Base-by-base conservation (phyloP, 2,797 vertebrate species). In the Botia almorhae region DNA sequence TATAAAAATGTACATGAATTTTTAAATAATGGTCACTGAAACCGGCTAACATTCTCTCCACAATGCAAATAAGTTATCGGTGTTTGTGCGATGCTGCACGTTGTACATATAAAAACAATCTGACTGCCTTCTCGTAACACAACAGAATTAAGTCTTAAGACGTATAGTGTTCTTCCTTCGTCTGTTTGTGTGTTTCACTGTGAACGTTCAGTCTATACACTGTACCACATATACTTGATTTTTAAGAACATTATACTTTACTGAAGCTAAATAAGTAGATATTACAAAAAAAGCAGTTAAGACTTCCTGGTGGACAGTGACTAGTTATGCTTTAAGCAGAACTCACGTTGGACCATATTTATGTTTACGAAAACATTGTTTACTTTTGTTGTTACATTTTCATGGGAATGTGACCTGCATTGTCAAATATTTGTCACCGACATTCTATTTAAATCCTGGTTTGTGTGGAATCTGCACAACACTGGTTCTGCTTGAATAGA, bases 81-180 rank as follows among this genome's bases (percentile, higher is more conserved):
- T 81, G 23, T 46, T 46, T 79, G 58, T 63, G 26, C 71, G 58
- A 55, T 60, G 78, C 68, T 58, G 69, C 81, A 81, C 51, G 21
- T 55, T 75, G 64, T 26, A 74, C 60, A 61, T 82, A 77, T 63
- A 70, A 29, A n/a, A 78, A 69, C 72, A 48, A 67, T 68, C 76
- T 76, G 70, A 76, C 85, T 81, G 76, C 79, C 85, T 70, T 80
- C 64, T 78, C 14, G 29, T 71, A 80, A 72, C 60, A 60, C 56
- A 68, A 84, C 60, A 72, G 63, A 84, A 55, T 56, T 19, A 26
- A 78, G 73, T 81, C 69, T 74, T 77, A 77, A 77, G 64, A 64
- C 53, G 69, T 69, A 2, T 53, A 84, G 73, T 80, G 11, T 58
- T 26, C 75, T 17, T 0, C 51, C 53, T 64, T 64, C 2, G 21